These are phyloP conservation scores for Athetis lepigone DNA, from an alignment of 2,888 invertebrate genomes.

Conservation along the genomic window DNA sequence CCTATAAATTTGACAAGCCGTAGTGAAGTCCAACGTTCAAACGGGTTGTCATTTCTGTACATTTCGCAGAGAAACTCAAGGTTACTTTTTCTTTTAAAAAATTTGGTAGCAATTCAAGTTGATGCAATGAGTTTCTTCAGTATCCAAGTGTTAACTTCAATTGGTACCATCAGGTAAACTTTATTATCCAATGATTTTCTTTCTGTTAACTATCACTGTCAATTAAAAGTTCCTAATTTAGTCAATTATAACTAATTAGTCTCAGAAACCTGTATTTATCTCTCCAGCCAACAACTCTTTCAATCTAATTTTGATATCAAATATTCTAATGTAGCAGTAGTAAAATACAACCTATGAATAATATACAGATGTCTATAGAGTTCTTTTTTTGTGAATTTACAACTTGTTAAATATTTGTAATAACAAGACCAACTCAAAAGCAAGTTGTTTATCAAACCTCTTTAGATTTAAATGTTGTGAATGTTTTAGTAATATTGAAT, in stretches of 20 bases:
- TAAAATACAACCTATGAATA: conserved; percentile 17
- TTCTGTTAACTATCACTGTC: conserved; percentile 19
- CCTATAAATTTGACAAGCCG: conserved; percentile 86
- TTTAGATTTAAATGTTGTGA: conserved; percentile 1
- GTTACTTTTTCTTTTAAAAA: conserved; percentile 69
- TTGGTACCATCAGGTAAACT: conserved; percentile 34
- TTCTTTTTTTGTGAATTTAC: conserved; percentile 3
- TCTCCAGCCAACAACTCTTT: conserved; percentile 12
- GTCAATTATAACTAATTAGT: conserved; percentile 24
- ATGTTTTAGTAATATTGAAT: not conserved
- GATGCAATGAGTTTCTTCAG: conserved; percentile 44
- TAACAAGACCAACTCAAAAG: not conserved
- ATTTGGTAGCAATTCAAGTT: conserved; percentile 33
- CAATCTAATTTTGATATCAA: not conserved
- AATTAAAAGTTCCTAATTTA: conserved; percentile 29
- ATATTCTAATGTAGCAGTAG: not conserved
- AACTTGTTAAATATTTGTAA: conserved; percentile 7
- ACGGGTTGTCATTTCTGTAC: conserved; percentile 77
- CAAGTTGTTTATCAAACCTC: conserved; percentile 1
- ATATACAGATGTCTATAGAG: not conserved
- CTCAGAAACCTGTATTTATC: conserved; percentile 22
- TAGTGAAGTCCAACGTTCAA: conserved; percentile 85
- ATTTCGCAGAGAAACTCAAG: conserved; percentile 77
- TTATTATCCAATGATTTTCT: conserved; percentile 24
- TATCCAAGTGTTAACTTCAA: conserved; percentile 24